phyloP scores from a whole-genome alignment of 2,113 vertebrate species.

The Clarias batrachus region DNA sequence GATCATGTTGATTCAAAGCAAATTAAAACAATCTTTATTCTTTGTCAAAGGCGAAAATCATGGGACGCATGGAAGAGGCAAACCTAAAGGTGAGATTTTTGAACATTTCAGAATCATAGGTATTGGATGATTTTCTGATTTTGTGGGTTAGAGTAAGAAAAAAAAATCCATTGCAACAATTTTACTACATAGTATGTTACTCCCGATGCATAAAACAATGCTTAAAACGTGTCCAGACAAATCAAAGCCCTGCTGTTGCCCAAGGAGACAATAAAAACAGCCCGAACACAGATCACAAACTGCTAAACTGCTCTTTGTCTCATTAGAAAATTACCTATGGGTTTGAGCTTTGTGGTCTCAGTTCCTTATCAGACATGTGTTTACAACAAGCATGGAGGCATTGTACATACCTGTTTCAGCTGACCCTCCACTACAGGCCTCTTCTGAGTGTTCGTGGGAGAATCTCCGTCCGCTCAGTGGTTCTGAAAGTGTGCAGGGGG shows the following conservation, averaged over 20 bases:
- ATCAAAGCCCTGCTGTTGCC: slow-evolving; percentile 15
- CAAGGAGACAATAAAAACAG: slow-evolving; percentile 18
- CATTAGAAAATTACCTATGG: slow-evolving; percentile 24
- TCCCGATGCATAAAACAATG: background rate
- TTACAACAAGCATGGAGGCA: slow-evolving; percentile 6
- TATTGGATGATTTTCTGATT: no score
- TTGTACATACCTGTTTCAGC: slow-evolving; percentile 66
- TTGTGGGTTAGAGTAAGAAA: background rate
- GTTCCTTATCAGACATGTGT: background rate
- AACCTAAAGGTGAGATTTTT: background rate
- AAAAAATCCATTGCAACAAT: background rate
- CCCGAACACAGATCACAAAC: slow-evolving; percentile 30
- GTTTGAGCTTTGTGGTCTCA: slow-evolving; percentile 12
- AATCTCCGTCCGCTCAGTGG: slow-evolving; percentile 45
- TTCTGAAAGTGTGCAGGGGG: slow-evolving; percentile 29
- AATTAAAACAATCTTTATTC: background rate
- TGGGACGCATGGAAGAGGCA: background rate
- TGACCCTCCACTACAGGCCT: slow-evolving; percentile 52
- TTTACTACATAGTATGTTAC: background rate
- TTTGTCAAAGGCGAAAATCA: slow-evolving; percentile 1
- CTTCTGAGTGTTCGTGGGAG: slow-evolving; percentile 52
- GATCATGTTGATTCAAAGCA: background rate
- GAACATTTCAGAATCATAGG: no score
- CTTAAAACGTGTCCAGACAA: slow-evolving; percentile 28
- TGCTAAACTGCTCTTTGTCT: slow-evolving; percentile 34